Conservation (phyloP, 1,140 invertebrate species). For the Polypedilum vanderplanki region DNA sequence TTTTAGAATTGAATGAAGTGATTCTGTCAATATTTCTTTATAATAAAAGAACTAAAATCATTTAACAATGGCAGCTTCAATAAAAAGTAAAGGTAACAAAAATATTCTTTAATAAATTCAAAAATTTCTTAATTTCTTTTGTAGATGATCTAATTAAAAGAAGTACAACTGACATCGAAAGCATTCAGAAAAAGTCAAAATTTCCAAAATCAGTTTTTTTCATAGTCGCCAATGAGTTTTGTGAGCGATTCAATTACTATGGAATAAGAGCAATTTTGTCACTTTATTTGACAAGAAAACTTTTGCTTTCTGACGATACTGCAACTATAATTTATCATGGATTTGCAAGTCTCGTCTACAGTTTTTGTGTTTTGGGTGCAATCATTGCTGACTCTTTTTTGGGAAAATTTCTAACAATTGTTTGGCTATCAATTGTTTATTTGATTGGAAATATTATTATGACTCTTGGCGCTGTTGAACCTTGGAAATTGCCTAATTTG, state of each 20-base stretch:
- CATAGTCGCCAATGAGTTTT: conserved; percentile 78
- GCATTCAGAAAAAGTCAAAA: conserved; percentile 44
- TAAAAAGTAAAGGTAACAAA: too few species aligned
- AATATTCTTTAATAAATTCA: too few species aligned
- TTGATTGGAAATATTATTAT: conserved; percentile 75
- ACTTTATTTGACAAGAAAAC: conserved; percentile 64
- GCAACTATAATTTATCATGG: conserved; percentile 72
- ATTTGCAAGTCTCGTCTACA: conserved; percentile 74
- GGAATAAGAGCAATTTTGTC: conserved; percentile 76
- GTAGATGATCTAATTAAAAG: too few species aligned
- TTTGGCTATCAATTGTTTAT: conserved; percentile 84
- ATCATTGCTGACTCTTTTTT: conserved; percentile 75
- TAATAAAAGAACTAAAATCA: too few species aligned
- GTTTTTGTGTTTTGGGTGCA: conserved; percentile 76
- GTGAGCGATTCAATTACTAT: conserved; percentile 79
- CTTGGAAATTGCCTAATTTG: conserved; percentile 53
- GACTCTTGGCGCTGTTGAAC: conserved; percentile 59
- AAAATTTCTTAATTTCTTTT: too few species aligned
- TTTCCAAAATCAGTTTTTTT: conserved; percentile 72
- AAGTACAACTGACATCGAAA: not conserved
- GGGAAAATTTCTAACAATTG: conserved; percentile 77
- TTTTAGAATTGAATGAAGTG: too few species aligned
- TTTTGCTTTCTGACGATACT: conserved; percentile 55
- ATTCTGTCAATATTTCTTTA: too few species aligned
- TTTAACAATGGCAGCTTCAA: too few species aligned